These are phyloP conservation scores for Marronus borbonicus DNA, from an alignment of 2,888 invertebrate species.

Conservation along the genomic window DNA sequence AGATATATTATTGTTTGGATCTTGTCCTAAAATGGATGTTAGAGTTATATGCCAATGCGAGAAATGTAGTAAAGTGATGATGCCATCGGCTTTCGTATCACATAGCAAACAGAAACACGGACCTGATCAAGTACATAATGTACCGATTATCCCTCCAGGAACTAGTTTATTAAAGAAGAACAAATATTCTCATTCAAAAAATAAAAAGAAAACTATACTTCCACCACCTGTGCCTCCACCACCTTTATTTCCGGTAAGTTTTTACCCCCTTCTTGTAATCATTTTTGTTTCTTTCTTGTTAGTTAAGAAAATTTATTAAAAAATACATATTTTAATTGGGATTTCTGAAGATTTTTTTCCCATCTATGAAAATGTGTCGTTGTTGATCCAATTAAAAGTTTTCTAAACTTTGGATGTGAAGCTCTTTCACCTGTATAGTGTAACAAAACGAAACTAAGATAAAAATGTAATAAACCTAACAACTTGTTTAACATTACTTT, in stretches of 20 bases:
- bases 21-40: conserved; percentile 66
- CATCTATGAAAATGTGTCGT: too few species aligned
- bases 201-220: conserved; percentile 62
- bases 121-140: conserved; percentile 48
- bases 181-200: conserved; percentile 60
- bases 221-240: conserved; percentile 61
- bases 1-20: conserved; percentile 65
- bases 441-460: too few species aligned
- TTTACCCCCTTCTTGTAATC: neutral
- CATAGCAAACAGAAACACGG: conserved; percentile 51
- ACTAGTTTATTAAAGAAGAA: conserved; percentile 59
- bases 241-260: conserved; percentile 63
- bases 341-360: too few species aligned
- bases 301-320: too few species aligned
- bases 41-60: conserved; percentile 65
- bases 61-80: conserved; percentile 64
- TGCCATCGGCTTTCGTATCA: conserved; percentile 56
- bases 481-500: too few species aligned
- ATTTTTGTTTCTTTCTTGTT: neutral
- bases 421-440: too few species aligned
- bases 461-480: too few species aligned
- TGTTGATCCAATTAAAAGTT: too few species aligned
- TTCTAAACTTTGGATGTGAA: too few species aligned
- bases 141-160: conserved; percentile 47
- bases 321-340: too few species aligned